Evolutionary conservation across 1,140 invertebrate genomes (phyloP).

Genomic region (Wiebesia pumilae): DNA sequence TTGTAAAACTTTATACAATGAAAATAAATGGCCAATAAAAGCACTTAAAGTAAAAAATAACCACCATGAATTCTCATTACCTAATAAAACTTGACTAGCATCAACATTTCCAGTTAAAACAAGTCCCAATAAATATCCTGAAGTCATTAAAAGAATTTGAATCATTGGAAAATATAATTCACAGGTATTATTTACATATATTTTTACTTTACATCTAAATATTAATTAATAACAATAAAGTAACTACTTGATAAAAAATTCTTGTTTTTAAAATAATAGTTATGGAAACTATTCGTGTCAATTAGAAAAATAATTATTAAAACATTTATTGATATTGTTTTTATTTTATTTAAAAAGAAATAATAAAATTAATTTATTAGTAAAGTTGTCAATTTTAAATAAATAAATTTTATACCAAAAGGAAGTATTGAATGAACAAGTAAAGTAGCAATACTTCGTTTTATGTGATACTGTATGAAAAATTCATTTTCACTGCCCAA

Average conservation of each 20-base stretch:
- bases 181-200: background rate
- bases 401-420: slow-evolving; percentile 69
- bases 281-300: background rate
- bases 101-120: slow-evolving; percentile 74
- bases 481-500: slow-evolving; percentile 82
- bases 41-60: slow-evolving; percentile 66
- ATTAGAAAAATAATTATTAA: background rate
- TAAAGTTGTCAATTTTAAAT: background rate
- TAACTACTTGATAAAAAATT: background rate
- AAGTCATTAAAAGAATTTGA: background rate
- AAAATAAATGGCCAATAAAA: slow-evolving; percentile 68
- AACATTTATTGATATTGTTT: no score
- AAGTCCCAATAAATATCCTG: slow-evolving; percentile 79
- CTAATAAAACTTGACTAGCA: slow-evolving; percentile 67
- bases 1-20: slow-evolving; percentile 72
- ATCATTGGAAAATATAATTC: background rate
- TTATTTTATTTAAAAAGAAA: no score
- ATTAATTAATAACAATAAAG: slow-evolving; percentile 4
- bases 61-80: slow-evolving; percentile 69
- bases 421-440: slow-evolving; percentile 82
- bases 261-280: background rate
- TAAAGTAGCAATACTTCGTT: slow-evolving; percentile 79
- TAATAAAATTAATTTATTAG: background rate
- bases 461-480: slow-evolving; percentile 85
- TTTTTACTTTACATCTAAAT: background rate